Base-by-base conservation (phyloP, 2,888 invertebrate genomes). In the Drosophila quinaria region DNA sequence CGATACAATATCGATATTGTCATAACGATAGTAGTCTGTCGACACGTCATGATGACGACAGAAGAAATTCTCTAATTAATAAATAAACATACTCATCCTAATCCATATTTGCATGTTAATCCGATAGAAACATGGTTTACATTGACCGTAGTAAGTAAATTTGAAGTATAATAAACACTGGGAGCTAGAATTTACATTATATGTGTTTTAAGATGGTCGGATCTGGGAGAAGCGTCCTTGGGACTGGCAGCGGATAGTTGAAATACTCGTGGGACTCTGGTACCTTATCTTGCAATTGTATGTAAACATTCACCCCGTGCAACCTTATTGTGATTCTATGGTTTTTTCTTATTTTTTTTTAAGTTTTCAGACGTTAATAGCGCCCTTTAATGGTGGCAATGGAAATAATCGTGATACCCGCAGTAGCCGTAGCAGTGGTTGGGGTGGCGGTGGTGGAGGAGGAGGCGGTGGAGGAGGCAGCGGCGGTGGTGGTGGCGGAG, bases 151-250 rank as follows among this genome's bases (percentile, higher is more conserved):
- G 86, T 86, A 37, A 82, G 85, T 59, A 39, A 1, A 31, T 3
- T 13, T n/a, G 3, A 9, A 41, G 11, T 29, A 3, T 19, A 15
- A 11, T 39, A 11, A 2, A 6, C 4, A 52, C 9, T 1, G 31
- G n/a, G 3, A 1, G 11, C 9, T 13, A 13, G n/a, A 17, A n/a
- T 17, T 49, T 0, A 49, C 15, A 19, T 3, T 13, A 9, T 17
- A 19, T 46, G 0, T 25, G 2, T 8, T 59, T 65, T 11, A 44
- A 91, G 91, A 84, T 89, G 91, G 91, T 72, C 87, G 87, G 15
- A 82, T 91, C 6, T 84, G 86, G 78, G 86, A 90, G 65, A 84
- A 81, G 49, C 85, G 91, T 55, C 91, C 91, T 70, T 91, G 91
- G 91, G 84, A 90, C 67, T 66, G 82, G 62, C 73, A 77, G 4